Evolutionary conservation across 2,888 invertebrate species (phyloP), one percentile per base, ranked within the genome.

Genomic region (Eustalomyia histrio): DNA sequence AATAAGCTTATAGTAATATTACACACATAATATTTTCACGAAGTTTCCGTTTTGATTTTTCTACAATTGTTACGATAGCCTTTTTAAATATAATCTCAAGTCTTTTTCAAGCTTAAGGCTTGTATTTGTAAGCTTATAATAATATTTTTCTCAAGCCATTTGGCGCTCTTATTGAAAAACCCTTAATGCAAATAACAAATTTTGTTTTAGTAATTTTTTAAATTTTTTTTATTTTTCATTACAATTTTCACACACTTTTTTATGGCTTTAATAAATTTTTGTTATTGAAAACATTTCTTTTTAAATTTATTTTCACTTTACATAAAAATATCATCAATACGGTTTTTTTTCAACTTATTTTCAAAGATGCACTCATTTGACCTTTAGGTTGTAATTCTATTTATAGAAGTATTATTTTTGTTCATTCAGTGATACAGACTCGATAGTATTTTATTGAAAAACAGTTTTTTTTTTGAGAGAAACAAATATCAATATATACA

Each of bases 321-420:
- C 29, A 29, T 29, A 29, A 29, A 29, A 29, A n/a, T 47, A 47
- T 39, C 9, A 16, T 50, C 8, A 4, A 2, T 39, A 24, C 1
- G 35, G 35, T 53, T 78, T 61, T 67, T 67, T 57, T 55, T 55
- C 65, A 29, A 57, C 18, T n/a, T 43, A 68, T 76, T 72, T 72
- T 72, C 29, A 72, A 53, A 68, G 58, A 76, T 80, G 80, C 68
- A 80, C 80, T 76, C 80, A 76, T 68, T 68, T 80, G 80, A 76
- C 80, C 80, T 80, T 80, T 80, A 76, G 63, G 52, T 47, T 58
- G 68, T 43, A 52, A 58, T 53, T 16, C 50, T 69, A 35, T 60
- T 55, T 67, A 35, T 67, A 67, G 55, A 39, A 47, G n/a, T 5
- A 47, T 47, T 29, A 29, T 29, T 29, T 14, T 33, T 47, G 43